Conservation (phyloP, 2,797 vertebrate species). For the Cuniculus paca region DNA sequence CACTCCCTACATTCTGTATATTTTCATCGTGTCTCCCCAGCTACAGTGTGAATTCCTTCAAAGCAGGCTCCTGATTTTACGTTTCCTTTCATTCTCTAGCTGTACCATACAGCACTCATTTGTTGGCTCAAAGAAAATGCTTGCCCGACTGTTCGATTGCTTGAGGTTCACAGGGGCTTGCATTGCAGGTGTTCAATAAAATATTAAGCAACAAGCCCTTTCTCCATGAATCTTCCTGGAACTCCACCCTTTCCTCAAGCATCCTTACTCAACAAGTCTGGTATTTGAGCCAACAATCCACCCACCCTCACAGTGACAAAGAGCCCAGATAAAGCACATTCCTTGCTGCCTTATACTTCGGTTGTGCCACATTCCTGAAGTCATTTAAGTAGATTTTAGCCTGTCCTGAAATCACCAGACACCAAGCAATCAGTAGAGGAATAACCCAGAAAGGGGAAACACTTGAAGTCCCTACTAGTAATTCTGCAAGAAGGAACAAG, state of each 20-base stretch:
- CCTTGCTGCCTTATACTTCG: neutral
- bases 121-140: constrained; percentile 14
- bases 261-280: constrained; percentile 27
- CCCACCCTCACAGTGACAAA: neutral
- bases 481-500: neutral
- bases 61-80: neutral
- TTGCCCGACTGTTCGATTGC: neutral
- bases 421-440: constrained; percentile 64
- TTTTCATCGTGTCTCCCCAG: neutral
- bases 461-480: neutral
- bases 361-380: constrained; percentile 69
- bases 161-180: neutral
- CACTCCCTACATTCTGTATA: neutral
- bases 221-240: constrained; percentile 7
- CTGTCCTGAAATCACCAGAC: constrained; percentile 79
- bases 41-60: neutral
- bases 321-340: neutral
- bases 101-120: neutral
- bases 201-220: constrained; percentile 43
- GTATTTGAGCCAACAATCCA: neutral
- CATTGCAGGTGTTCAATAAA: neutral
- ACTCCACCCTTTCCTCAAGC: constrained; percentile 6
- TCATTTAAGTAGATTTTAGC: constrained; percentile 61
- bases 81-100: neutral
- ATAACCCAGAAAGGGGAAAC: constrained; percentile 65